phyloP scores from a whole-genome alignment of 2,113 vertebrate genomes.

The Campylomormyrus tamandua region DNA sequence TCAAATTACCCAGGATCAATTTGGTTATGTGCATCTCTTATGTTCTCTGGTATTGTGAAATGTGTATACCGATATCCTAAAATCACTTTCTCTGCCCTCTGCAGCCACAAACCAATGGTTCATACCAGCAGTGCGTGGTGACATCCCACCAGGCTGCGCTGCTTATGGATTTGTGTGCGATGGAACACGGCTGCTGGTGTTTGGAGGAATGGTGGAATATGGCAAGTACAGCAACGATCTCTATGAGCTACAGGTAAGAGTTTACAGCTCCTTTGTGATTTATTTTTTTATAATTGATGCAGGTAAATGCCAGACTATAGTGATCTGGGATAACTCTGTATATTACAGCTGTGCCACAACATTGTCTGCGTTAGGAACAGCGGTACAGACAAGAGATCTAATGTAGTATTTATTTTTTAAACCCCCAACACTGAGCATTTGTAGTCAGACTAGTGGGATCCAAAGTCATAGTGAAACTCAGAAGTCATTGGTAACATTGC shows the following conservation, averaged over 20 bases:
- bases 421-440: not conserved
- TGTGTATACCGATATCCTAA: not conserved
- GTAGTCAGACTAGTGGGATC: not conserved
- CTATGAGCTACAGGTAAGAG: conserved; percentile 67
- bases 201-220: conserved; percentile 75
- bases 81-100: not conserved
- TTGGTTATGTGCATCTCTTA: not conserved
- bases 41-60: not conserved
- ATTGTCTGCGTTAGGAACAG: not conserved
- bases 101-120: conserved; percentile 77
- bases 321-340: not conserved
- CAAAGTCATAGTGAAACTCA: not conserved
- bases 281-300: not conserved
- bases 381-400: not conserved
- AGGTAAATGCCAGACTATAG: not conserved
- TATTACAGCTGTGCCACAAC: not conserved
- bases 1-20: not conserved
- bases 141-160: conserved; percentile 71
- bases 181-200: conserved; percentile 68
- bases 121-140: conserved; percentile 71
- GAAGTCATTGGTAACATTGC: not conserved
- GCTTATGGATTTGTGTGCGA: conserved; percentile 76
- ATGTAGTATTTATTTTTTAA: not conserved
- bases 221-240: conserved; percentile 78
- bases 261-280: not conserved